phyloP scores from a whole-genome alignment of 2,113 vertebrate species.

The Lycaon pictus region DNA sequence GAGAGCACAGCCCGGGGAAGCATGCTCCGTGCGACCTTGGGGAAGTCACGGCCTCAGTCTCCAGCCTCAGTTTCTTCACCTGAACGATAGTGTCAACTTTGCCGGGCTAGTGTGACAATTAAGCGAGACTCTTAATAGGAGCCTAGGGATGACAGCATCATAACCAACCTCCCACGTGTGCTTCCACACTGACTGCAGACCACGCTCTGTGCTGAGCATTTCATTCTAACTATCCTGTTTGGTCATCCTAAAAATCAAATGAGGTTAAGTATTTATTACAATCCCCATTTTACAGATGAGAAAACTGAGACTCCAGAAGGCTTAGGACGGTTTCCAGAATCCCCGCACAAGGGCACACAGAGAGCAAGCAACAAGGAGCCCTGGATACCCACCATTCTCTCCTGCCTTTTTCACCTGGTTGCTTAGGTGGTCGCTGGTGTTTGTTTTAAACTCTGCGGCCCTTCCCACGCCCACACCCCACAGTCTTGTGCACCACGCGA shows the following conservation, averaged over 20 bases:
- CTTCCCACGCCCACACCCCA: not conserved
- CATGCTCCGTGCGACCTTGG: fast-evolving
- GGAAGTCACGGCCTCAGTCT: not conserved
- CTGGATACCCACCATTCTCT: fast-evolving
- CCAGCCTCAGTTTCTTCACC: not conserved
- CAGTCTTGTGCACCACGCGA: not conserved
- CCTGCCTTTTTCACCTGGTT: fast-evolving
- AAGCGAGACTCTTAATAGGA: not conserved
- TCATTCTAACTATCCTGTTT: not conserved
- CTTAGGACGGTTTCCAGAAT: fast-evolving
- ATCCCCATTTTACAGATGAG: not conserved
- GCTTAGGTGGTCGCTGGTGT: not conserved
- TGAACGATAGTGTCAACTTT: not conserved
- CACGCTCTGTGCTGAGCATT: not conserved
- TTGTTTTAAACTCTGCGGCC: too few relatives aligned
- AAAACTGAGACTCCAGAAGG: not conserved
- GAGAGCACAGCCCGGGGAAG: fast-evolving
- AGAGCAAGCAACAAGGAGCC: fast-evolving
- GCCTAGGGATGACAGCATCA: not conserved
- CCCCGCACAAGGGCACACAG: fast-evolving
- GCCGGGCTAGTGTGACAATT: not conserved
- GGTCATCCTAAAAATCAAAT: not conserved
- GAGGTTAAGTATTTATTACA: not conserved
- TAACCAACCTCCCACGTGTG: not conserved
- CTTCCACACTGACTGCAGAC: not conserved